Evolutionary conservation across 2,113 vertebrate genomes (phyloP).

Genomic region (Petaurus breviceps): DNA sequence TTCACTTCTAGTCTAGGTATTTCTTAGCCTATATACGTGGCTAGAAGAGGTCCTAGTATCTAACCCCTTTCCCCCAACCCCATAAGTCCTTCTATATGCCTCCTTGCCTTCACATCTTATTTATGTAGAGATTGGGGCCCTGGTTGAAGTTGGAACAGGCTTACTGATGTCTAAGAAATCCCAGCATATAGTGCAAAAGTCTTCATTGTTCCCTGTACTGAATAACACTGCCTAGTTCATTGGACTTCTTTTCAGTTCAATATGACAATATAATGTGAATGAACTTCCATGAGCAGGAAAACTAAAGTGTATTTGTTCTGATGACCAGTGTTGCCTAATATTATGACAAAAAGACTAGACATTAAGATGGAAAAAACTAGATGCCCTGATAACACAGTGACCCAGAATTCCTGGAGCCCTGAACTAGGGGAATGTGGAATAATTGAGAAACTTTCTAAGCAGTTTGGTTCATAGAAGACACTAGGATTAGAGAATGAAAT

Average conservation of each 20-base stretch:
- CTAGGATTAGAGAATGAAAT: neutral
- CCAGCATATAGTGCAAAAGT: neutral
- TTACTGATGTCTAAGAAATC: neutral
- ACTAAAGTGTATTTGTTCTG: neutral
- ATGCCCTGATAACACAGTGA: neutral
- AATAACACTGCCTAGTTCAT: neutral
- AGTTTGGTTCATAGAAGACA: neutral
- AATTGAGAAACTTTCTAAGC: neutral
- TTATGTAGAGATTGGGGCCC: no score
- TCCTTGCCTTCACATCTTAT: no score
- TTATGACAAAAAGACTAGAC: neutral
- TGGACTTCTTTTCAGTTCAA: neutral
- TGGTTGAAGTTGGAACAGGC: no score
- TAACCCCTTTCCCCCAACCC: no score
- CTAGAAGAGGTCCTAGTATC: no score
- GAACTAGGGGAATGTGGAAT: neutral
- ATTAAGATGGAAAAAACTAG: neutral
- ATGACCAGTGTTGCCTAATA: neutral
- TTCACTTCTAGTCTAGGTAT: neutral
- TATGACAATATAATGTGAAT: neutral
- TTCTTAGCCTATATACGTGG: neutral
- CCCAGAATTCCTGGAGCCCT: neutral
- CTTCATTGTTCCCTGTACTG: neutral
- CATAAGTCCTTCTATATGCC: no score
- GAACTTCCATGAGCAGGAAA: no score